Percentiles rank a stretch among this genome's conserved stretches.
Evolutionary conservation across 2,888 invertebrate species (phyloP).

Genomic region (Clitarchus hookeri): DNA sequence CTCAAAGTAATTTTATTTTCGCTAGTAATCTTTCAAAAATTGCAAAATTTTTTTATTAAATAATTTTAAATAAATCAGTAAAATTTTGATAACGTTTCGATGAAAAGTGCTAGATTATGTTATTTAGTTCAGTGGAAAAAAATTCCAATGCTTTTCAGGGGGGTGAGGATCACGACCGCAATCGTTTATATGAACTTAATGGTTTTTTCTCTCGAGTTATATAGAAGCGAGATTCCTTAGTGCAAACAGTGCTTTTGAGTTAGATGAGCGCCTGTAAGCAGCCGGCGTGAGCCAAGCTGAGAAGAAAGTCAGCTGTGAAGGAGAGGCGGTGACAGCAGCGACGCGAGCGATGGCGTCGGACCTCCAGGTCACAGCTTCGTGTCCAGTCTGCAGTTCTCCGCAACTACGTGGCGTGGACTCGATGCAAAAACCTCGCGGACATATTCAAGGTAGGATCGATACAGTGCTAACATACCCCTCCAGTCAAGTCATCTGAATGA

Average conservation of each 20-base stretch:
- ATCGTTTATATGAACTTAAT: neutral
- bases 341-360: neutral
- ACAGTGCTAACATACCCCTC: slow-evolving; percentile 31
- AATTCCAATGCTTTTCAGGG: neutral
- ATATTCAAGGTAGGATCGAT: slow-evolving; percentile 37
- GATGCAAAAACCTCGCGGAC: slow-evolving; percentile 27
- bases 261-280: neutral
- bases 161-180: neutral
- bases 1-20: neutral
- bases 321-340: slow-evolving; percentile 23
- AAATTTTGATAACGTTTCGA: neutral
- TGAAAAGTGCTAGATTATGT: neutral
- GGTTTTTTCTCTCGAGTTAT: neutral
- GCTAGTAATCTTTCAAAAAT: neutral
- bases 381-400: neutral
- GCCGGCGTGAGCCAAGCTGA: neutral
- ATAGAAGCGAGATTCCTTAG: neutral
- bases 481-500: slow-evolving; percentile 28
- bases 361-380: neutral
- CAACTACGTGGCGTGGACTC: neutral
- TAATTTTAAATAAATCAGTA: neutral
- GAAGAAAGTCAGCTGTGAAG: neutral
- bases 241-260: too few relatives aligned
- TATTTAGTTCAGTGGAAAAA: neutral
- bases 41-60: neutral